Base-by-base conservation (phyloP, 2,888 invertebrate species). In the Drepana falcataria region DNA sequence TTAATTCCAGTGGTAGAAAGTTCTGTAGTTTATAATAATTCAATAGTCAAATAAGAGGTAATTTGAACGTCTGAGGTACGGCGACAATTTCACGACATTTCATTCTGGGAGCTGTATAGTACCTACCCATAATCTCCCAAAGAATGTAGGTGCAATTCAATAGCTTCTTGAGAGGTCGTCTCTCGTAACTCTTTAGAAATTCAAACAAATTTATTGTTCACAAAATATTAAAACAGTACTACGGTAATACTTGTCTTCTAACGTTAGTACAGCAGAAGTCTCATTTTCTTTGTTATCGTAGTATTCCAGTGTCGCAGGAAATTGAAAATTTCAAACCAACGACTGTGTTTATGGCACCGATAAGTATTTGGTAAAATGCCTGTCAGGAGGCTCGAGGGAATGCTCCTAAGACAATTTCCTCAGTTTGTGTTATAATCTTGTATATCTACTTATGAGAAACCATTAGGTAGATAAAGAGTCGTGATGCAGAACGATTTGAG, bases 311-410 rank as follows among this genome's bases (percentile, higher is more conserved):
- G 51, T 34, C 40, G 41, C 33, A 33, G 51, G 51, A 51, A 51
- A 51, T 51, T 51, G 51, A 51, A 51, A 51, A 51, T 51, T 51
- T 37, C 40, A 51, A 51, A 51, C 51, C 40, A 51, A 51, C 51
- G 33, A 44, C 40, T 37, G 40, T 41, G 7, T 41, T 49, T 51
- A 40, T 34, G 7, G 34, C 40, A 35, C 40, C 40, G 51, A 41
- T 51, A 51, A 49, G 33, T 49, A 49, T 9, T 9, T 21, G 4
- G 9, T 35, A 35, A 40, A 9, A 49, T 35, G 9, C 4, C 2
- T 49, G 35, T 49, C 35, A 49, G 6, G 51, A 9, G 37, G 5
- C 37, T 21, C 21, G 21, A 21, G 21, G 21, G 44, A 7, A 2
- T 44, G 9, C 44, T 44, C 3, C 2, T 4, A 9, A 44, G 9